Evolutionary conservation across 92 coral and sea anemone species (phyloP), one percentile per base, ranked within the genome.

Genomic region (Epizoanthus illoricatus): DNA sequence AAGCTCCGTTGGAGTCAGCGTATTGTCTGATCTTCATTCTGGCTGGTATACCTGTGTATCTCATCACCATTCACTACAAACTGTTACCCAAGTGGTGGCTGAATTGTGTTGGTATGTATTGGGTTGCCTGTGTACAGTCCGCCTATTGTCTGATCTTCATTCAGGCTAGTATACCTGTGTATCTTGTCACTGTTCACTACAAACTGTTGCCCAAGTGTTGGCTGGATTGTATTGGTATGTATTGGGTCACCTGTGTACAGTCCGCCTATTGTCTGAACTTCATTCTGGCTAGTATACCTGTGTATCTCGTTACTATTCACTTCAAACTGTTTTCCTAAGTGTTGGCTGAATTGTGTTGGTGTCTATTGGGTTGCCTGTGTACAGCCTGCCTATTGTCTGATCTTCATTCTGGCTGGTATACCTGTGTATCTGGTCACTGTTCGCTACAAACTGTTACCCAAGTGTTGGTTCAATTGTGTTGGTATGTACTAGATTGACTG

Each of bases 31-130:
- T 69, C 0, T 87, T 87, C 87, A 87, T 87, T 55, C 75, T 75
- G 68, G 87, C 87, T 83, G 80, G 87, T 47, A 75, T 87, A 52
- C 90, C 90, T 64, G 84, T 87, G 58, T 87, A 87, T 7, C 75
- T 87, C 15, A 20, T 76, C 10, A 43, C 72, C 24, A 58, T 87
- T 4, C 80, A 71, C 65, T 87, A 75, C 57, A 58, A 82, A 12
- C 23, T 82, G 55, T 39, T 66, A 81, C 90, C 90, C 20, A 43
- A 17, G 12, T 87, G 90, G 76, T 68, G 71, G 60, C 69, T 33
- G 49, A 81, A 28, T 13, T 74, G 66, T 28, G 28, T 87, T 28
- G 86, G 90, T 87, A 87, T 81, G 90, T 76, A 59, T 41, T 7
- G 42, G 2, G 16, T 33, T 70, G 75, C 11, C 10, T 17, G 3